phyloP scores from a whole-genome alignment of 2,888 invertebrate genomes.

The Chaitophorus viminalis region DNA sequence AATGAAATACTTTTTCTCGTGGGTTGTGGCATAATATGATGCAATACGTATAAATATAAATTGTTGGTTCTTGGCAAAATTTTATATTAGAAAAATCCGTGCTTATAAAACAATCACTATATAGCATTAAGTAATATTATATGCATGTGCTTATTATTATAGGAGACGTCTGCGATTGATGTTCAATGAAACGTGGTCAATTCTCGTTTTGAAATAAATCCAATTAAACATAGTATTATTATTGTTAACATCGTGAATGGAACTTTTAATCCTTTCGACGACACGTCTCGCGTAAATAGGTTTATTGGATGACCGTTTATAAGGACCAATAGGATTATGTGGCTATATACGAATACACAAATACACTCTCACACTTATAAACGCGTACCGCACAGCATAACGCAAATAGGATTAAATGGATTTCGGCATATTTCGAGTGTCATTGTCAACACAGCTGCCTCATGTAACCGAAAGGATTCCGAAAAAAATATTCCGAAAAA shows the following conservation, averaged over 20 bases:
- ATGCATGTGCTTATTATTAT: no score
- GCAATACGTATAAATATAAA: background rate
- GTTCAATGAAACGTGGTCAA: background rate
- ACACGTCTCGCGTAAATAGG: constrained; percentile 41
- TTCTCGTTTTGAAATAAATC: background rate
- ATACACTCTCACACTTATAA: background rate
- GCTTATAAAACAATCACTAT: no score
- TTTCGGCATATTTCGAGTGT: constrained; percentile 56
- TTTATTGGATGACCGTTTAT: background rate
- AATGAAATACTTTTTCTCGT: background rate
- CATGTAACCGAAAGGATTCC: constrained; percentile 28
- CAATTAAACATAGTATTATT: background rate
- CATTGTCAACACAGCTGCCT: constrained; percentile 60
- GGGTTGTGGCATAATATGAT: background rate
- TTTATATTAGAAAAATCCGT: no score
- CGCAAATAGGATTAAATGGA: constrained; percentile 56
- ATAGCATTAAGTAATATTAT: no score
- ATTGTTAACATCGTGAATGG: background rate
- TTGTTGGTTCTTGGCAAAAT: background rate
- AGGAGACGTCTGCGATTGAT: no score
- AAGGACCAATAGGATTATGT: constrained; percentile 34
- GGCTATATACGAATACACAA: background rate
- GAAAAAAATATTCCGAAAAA: constrained; percentile 36
- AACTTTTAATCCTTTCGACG: constrained; percentile 42
- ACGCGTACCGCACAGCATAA: background rate